Percentiles rank a stretch among this genome's conserved stretches.
phyloP scores from a whole-genome alignment of 2,113 vertebrate species.

The Raja brachyura region DNA sequence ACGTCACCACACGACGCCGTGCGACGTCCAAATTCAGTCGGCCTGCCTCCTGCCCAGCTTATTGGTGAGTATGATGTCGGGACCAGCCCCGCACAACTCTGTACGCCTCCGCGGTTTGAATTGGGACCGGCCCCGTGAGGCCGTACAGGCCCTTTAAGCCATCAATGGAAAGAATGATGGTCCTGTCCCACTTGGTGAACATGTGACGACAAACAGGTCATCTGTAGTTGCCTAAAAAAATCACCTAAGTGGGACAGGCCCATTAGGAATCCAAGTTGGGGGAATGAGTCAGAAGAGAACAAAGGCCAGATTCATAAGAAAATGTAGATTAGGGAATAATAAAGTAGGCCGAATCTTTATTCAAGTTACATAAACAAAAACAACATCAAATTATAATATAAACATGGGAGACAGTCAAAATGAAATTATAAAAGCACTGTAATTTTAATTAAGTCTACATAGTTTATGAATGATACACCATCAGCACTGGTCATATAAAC shows the following conservation, averaged over 20 bases:
- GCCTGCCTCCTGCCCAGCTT: no score
- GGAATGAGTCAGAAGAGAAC: not conserved
- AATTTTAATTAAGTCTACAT: not conserved
- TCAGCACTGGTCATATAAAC: not conserved
- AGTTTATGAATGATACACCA: not conserved
- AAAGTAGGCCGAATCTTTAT: not conserved
- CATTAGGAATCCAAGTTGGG: not conserved
- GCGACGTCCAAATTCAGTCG: no score
- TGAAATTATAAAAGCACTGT: not conserved
- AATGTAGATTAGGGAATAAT: not conserved
- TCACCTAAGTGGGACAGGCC: no score
- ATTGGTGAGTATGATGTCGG: no score
- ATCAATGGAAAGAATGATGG: not conserved
- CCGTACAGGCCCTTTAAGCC: no score
- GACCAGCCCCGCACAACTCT: no score
- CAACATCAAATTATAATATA: not conserved
- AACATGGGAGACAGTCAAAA: not conserved
- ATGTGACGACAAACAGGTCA: no score
- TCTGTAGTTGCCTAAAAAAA: no score
- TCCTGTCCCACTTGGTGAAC: no score
- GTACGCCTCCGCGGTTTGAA: no score
- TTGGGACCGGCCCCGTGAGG: no score
- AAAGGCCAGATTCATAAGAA: not conserved
- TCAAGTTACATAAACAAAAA: not conserved
- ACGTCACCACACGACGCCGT: no score